phyloP scores from a whole-genome alignment of 1,140 invertebrate species.

The Ceratosolen fusciceps region DNA sequence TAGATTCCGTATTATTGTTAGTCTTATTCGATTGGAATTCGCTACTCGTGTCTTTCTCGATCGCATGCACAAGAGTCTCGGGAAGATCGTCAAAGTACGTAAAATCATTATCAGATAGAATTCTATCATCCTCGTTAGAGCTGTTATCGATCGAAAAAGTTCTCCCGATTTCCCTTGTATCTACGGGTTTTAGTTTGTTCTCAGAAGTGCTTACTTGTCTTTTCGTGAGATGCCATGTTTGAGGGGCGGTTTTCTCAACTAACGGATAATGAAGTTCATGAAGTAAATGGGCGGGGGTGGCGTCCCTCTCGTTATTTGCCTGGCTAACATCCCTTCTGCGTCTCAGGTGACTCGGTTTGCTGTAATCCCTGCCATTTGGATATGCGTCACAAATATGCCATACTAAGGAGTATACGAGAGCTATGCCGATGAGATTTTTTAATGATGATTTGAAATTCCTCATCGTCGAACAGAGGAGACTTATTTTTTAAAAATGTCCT shows the following conservation, averaged over 20 bases:
- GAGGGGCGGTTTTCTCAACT: background rate
- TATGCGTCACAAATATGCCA: constrained; percentile 24
- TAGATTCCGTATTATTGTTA: constrained; percentile 15
- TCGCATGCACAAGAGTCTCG: background rate
- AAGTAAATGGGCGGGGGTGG: background rate
- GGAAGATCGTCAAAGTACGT: constrained; percentile 24
- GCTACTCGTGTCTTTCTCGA: constrained; percentile 20
- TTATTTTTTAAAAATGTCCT: background rate
- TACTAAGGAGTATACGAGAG: constrained; percentile 4
- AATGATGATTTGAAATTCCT: constrained; percentile 41
- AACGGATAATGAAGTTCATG: background rate
- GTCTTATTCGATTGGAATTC: background rate
- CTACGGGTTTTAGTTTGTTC: constrained; percentile 1
- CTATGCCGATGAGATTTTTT: constrained; percentile 14
- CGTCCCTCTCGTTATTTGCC: background rate
- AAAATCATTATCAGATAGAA: constrained; percentile 9
- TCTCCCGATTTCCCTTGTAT: constrained; percentile 16
- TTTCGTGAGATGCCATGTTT: background rate
- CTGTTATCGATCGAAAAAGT: constrained; percentile 17
- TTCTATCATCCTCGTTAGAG: constrained; percentile 9
- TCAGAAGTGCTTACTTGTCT: constrained; percentile 34
- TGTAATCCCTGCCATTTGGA: constrained; percentile 9
- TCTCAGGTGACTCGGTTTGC: background rate
- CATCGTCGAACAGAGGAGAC: constrained; percentile 29
- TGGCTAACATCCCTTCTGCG: background rate